Base-by-base conservation (phyloP, 2,888 invertebrate species). In the Cyclophora albipunctata region DNA sequence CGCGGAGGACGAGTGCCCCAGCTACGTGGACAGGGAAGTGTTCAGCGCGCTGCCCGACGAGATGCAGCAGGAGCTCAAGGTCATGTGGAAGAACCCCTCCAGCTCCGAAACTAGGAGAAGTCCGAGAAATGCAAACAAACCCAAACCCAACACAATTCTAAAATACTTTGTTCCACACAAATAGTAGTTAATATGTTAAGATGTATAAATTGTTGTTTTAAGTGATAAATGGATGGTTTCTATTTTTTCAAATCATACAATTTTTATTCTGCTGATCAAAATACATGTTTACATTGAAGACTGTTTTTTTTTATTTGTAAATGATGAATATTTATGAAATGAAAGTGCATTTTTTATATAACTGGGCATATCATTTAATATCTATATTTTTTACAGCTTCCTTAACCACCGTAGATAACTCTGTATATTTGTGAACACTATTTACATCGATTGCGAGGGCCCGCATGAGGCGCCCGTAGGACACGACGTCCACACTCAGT, bases 401-500 rank as follows among this genome's bases (percentile, higher is more conserved):
- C 62, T 91, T 91, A 47, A 93, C 92, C 67, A 93, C 90, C 59
- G 81, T 82, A 59, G 90, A 81, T 62, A 94, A 81, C 57, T 92
- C 91, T 48, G 83, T 75, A 59, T 93, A 83, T 69, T 91, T 91
- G 43, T 90, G 89, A 54, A 93, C 85, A 70, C 86, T 90, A 57
- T 86, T 74, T 66, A 90, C 83, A 73, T 90, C 76, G 50, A 93
- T 79, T 45, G 81, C 80, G 34, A 92, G 73, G n/a, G 86, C 81
- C 50, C 88, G 83, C 37, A 92, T 89, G 71, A 92, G 91, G 59
- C 90, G 84, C 7, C 92, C 91, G 78, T 95, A 98, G 58, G 91
- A 90, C 44, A 91, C 90, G 1, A 97, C 95, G 83, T 98, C 98
- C 33, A 97, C 92, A 62, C 93, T 92, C 40, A 98, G 90, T 76